Evolutionary conservation across 2,888 invertebrate species (phyloP).

Genomic region (Eulithis testata): DNA sequence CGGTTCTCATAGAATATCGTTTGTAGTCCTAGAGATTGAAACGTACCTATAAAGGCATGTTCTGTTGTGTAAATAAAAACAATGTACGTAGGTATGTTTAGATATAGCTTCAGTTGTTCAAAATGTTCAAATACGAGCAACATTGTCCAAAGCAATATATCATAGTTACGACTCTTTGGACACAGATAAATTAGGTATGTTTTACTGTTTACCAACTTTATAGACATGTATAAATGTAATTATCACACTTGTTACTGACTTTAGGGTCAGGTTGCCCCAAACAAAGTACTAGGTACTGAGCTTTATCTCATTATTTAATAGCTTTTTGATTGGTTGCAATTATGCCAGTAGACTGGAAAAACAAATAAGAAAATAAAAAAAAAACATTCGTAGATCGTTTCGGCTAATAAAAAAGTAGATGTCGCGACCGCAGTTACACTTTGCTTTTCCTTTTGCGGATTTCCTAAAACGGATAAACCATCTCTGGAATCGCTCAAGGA

Average conservation of each 20-base stretch:
- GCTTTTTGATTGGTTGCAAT: slow-evolving; percentile 19
- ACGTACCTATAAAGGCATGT: too few relatives aligned
- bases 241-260: slow-evolving; percentile 17
- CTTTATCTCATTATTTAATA: slow-evolving; percentile 20
- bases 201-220: slow-evolving; percentile 1
- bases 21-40: too few relatives aligned
- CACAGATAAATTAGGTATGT: slow-evolving; percentile 14
- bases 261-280: slow-evolving; percentile 9
- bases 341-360: neutral
- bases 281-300: slow-evolving; percentile 1
- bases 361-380: neutral
- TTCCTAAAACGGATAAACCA: too few relatives aligned
- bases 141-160: slow-evolving; percentile 17
- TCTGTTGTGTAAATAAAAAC: too few relatives aligned
- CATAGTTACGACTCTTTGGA: slow-evolving; percentile 18
- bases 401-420: too few relatives aligned
- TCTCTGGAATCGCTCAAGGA: too few relatives aligned
- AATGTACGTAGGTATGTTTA: too few relatives aligned
- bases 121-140: neutral
- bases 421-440: too few relatives aligned
- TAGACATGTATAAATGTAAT: slow-evolving; percentile 11
- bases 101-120: too few relatives aligned
- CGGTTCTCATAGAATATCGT: too few relatives aligned
- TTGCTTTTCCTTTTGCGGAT: too few relatives aligned
- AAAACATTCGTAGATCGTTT: too few relatives aligned